Conservation (phyloP, 2,797 vertebrate species). For the Clarias fuscus region DNA sequence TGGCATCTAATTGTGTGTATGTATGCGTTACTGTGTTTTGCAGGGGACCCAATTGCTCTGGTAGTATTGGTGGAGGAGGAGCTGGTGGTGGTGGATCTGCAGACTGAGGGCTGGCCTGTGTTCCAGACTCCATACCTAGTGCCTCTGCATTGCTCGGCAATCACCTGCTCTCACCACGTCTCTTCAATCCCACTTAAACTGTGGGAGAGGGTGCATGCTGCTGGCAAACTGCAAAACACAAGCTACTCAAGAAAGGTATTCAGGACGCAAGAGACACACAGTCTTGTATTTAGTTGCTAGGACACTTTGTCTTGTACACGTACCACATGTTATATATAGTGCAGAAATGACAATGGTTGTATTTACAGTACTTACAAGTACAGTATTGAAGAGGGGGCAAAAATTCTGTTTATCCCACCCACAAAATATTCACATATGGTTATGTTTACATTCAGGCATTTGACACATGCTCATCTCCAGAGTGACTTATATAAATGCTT, state of each 20-base stretch:
- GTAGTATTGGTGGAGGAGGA: conserved; percentile 97
- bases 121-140: conserved; percentile 93
- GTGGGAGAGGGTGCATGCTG: conserved; percentile 87
- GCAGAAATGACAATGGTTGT: no score
- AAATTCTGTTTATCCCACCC: neutral
- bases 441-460: no score
- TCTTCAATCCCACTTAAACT: conserved; percentile 95
- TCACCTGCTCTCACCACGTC: conserved; percentile 96
- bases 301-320: neutral
- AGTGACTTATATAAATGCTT: no score
- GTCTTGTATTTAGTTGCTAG: neutral
- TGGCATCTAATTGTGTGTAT: neutral
- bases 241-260: conserved; percentile 88
- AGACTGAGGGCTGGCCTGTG: conserved; percentile 86
- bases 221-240: conserved; percentile 84
- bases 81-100: conserved; percentile 90
- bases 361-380: neutral
- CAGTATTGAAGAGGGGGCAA: neutral
- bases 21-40: neutral
- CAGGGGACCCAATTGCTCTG: conserved; percentile 82
- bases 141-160: conserved; percentile 95
- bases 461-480: no score
- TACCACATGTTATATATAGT: neutral
- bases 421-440: no score
- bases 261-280: neutral